Evolutionary conservation across 2,113 vertebrate species (phyloP), one percentile per base, ranked within the genome.

Genomic region (Hydrolagus affinis): DNA sequence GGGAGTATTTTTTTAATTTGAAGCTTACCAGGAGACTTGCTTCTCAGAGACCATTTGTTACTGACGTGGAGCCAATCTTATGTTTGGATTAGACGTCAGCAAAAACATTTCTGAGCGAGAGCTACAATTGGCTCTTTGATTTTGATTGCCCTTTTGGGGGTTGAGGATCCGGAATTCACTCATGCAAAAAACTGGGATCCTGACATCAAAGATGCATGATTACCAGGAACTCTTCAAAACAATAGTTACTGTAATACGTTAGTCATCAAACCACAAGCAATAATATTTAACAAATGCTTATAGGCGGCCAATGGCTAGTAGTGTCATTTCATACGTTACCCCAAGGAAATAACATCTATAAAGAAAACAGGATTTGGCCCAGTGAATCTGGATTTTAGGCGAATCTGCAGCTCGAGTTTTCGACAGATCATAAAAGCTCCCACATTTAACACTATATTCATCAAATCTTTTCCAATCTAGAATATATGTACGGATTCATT

Each of bases 161-260:
- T 83, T 66, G 66, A 83, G 62, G 21, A 32, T 30, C 14, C 64
- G 62, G 78, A 30, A 66, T 30, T 11, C 60, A 66, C 14, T 66
- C 25, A 64, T 66, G 78, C 17, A 83, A 83, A 83, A n/a, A 32
- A 9, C 60, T 83, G 4, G 9, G 66, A 60, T 10, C 62, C 8
- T 83, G 78, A 68, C 66, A 32, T 83, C 23, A 83, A 83, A 12
- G 11, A 56, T 68, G 28, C 12, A 83, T 21, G 62, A 64, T 30
- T 83, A 83, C 78, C 78, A 83, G 78, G 32, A 66, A 64, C 12
- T 66, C 25, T 83, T 83, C 62, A 56, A 44, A 83, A 83, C 78
- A 83, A 83, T 83, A 83, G 78, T 83, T 83, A 83, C 78, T 83
- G 78, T 83, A 83, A 83, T 17, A 83, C 11, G 66, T 83, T 83